Percentiles rank a stretch among this genome's conserved stretches.
Conservation (phyloP, 1,140 invertebrate species). For the Dryas iulia region DNA sequence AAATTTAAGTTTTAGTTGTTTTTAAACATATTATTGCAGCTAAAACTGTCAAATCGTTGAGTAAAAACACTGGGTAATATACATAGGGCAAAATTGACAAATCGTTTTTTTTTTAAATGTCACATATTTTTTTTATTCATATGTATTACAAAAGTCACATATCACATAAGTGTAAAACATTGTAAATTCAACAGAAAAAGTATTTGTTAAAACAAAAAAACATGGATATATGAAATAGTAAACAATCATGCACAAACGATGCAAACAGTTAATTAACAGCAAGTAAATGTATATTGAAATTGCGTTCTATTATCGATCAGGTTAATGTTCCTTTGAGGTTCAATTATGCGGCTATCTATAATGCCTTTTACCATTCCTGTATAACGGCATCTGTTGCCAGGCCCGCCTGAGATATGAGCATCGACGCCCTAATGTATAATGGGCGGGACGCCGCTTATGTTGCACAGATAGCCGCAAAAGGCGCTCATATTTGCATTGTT, state of each 20-base stretch:
- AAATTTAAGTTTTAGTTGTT: neutral
- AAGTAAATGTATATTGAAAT: constrained; percentile 10
- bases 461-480: constrained; percentile 12
- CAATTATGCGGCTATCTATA: constrained; percentile 26
- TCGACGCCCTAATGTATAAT: constrained; percentile 22
- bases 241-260: neutral
- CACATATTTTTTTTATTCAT: too few relatives aligned
- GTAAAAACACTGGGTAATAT: too few relatives aligned
- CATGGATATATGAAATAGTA: neutral
- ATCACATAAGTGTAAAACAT: too few relatives aligned
- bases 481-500: constrained; percentile 17
- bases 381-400: constrained; percentile 32
- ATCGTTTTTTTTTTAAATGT: too few relatives aligned
- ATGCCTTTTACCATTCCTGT: constrained; percentile 26
- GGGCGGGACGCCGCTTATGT: constrained; percentile 18
- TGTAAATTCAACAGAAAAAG: too few relatives aligned
- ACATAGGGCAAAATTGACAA: too few relatives aligned
- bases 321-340: constrained; percentile 19
- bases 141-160: too few relatives aligned
- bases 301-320: constrained; percentile 24
- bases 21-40: neutral
- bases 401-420: constrained; percentile 23
- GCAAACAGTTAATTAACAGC: neutral
- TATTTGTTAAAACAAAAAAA: neutral
- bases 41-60: too few relatives aligned